Conservation (phyloP, 2,113 vertebrate species). For the Lota lota region DNA sequence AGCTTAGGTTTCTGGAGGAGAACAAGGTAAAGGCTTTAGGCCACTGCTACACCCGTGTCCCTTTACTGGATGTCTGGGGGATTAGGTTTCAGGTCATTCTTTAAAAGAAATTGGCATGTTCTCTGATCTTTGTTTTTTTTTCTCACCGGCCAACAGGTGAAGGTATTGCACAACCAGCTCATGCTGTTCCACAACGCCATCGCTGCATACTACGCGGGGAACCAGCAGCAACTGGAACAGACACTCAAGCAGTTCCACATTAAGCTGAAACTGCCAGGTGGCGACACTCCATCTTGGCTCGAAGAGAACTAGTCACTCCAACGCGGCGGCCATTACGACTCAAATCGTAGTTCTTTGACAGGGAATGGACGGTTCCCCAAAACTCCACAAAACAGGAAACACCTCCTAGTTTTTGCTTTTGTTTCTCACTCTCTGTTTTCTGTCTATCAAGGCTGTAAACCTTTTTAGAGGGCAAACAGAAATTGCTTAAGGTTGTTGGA, state of each 20-base stretch:
- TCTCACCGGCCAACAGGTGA: conserved; percentile 77
- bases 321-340: conserved; percentile 11
- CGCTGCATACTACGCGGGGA: conserved; percentile 93
- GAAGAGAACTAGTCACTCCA: conserved; percentile 83
- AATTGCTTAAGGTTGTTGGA: background rate
- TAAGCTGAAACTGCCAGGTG: conserved; percentile 97
- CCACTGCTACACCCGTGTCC: too few species aligned
- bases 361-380: conserved; percentile 27
- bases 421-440: conserved; percentile 11
- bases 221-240: conserved; percentile 97
- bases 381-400: conserved; percentile 27
- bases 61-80: too few species aligned
- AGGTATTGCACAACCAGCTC: conserved; percentile 96
- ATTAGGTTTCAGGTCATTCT: too few species aligned
- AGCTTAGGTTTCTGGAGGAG: conserved; percentile 96
- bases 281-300: conserved; percentile 90
- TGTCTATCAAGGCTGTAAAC: conserved; percentile 38
- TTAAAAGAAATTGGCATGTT: too few species aligned
- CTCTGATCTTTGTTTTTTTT: too few species aligned
- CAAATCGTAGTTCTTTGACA: conserved; percentile 19
- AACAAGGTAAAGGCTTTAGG: conserved; percentile 82
- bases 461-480: conserved; percentile 37
- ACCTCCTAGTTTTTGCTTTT: conserved; percentile 1
- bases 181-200: conserved; percentile 97
- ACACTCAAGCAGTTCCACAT: conserved; percentile 98